Evolutionary conservation across 2,888 invertebrate genomes (phyloP).

Genomic region (Drosophila sordidula): DNA sequence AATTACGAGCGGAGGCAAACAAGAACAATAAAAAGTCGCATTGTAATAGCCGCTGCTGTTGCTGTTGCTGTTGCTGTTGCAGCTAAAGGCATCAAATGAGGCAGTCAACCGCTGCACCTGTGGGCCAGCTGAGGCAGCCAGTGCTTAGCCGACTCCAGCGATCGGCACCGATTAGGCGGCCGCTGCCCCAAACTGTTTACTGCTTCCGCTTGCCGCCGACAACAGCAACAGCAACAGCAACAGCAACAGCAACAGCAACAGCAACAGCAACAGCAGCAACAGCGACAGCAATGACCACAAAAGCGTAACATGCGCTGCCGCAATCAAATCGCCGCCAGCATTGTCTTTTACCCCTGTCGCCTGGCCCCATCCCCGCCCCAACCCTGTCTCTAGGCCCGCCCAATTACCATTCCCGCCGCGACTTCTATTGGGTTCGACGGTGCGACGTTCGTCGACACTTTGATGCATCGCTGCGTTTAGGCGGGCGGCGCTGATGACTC

Average conservation of each 20-base stretch:
- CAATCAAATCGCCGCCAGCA: slow-evolving; percentile 53
- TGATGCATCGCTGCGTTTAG: slow-evolving; percentile 72
- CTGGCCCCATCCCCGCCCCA: neutral
- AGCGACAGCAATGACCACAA: slow-evolving; percentile 63
- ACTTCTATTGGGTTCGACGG: slow-evolving; percentile 9
- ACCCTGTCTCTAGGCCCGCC: neutral
- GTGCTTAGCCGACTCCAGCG: slow-evolving; percentile 29
- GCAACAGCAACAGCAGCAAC: slow-evolving; percentile 11
- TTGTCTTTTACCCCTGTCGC: neutral
- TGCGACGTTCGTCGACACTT: slow-evolving; percentile 74
- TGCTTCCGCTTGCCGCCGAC: slow-evolving; percentile 64
- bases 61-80: slow-evolving; percentile 27
- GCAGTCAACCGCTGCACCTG: slow-evolving; percentile 70
- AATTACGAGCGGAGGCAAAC: slow-evolving; percentile 67
- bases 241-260: slow-evolving; percentile 21
- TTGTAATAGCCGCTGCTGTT: slow-evolving; percentile 57
- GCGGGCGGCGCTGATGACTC: slow-evolving; percentile 64
- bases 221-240: slow-evolving; percentile 17
- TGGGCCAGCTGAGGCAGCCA: slow-evolving; percentile 26
- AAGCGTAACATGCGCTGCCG: slow-evolving; percentile 67
- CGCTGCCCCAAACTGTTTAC: slow-evolving; percentile 68
- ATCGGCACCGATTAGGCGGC: slow-evolving; percentile 58
- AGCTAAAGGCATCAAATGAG: slow-evolving; percentile 56
- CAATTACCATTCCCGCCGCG: slow-evolving; percentile 23
- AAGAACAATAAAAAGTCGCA: slow-evolving; percentile 70